These are phyloP conservation scores for Gryllus longicercus DNA, from an alignment of 2,888 invertebrate species.

Conservation along the genomic window DNA sequence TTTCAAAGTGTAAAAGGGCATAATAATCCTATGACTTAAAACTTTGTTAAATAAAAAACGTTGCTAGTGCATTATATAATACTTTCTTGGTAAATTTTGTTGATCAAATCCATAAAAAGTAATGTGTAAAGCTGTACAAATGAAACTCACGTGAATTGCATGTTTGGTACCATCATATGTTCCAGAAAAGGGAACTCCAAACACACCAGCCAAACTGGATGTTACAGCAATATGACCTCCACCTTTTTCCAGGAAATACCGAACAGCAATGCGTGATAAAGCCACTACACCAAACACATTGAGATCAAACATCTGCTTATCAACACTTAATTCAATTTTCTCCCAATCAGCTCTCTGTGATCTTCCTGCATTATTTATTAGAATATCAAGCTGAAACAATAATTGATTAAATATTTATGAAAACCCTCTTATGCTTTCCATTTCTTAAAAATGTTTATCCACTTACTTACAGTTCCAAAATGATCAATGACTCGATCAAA, in stretches of 20 bases:
- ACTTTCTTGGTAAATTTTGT: too few relatives aligned
- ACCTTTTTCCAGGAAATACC: constrained; percentile 56
- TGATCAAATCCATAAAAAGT: too few relatives aligned
- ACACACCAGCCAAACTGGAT: constrained; percentile 69
- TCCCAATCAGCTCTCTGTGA: constrained; percentile 73
- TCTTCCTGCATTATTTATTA: constrained; percentile 78
- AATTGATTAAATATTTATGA: too few relatives aligned
- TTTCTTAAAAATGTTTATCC: neutral
- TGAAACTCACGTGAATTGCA: constrained; percentile 63
- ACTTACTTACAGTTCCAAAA: constrained; percentile 57
- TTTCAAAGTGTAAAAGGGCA: too few relatives aligned
- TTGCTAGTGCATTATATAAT: too few relatives aligned
- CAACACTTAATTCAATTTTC: constrained; percentile 65
- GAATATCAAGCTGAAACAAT: constrained; percentile 60
- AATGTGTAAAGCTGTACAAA: neutral
- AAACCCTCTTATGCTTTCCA: neutral
- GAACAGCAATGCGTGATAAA: constrained; percentile 64
- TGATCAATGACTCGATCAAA: constrained; percentile 61
- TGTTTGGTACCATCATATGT: constrained; percentile 72
- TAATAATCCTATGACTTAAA: too few relatives aligned
- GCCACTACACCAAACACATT: constrained; percentile 72
- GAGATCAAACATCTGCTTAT: constrained; percentile 69
- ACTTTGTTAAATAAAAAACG: too few relatives aligned
- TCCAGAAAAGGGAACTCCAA: constrained; percentile 63
- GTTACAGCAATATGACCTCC: constrained; percentile 70